phyloP scores from a whole-genome alignment of 2,797 vertebrate genomes.

The Tarsius wallacei region DNA sequence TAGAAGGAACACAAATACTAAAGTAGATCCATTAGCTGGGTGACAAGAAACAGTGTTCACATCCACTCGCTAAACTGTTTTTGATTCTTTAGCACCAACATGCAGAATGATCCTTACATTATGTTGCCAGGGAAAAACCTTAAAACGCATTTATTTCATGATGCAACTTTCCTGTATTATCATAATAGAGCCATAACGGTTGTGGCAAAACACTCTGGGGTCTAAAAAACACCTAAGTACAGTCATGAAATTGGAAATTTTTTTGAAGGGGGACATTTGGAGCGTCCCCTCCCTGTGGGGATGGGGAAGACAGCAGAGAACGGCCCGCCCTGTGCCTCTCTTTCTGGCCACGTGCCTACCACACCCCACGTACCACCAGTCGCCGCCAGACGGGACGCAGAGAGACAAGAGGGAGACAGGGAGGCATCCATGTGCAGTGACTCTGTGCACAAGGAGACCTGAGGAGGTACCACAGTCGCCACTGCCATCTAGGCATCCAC shows the following conservation, averaged over 20 bases:
- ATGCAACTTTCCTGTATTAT: constrained; percentile 88
- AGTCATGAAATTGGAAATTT: constrained; percentile 83
- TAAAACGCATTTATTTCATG: constrained; percentile 89
- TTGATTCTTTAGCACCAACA: constrained; percentile 90
- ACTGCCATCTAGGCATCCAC: background rate
- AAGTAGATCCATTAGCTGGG: constrained; percentile 89
- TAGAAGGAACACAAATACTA: constrained; percentile 89
- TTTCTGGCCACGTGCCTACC: accelerated
- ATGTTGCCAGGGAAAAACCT: constrained; percentile 88
- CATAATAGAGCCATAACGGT: constrained; percentile 89
- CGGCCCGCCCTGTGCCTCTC: accelerated
- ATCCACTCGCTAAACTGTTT: constrained; percentile 90
- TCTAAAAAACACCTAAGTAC: constrained; percentile 88
- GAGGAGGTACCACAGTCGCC: background rate
- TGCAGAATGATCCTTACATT: constrained; percentile 87
- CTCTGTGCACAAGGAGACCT: background rate
- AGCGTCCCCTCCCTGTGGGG: constrained; percentile 74
- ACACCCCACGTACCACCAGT: accelerated
- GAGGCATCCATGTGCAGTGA: accelerated
- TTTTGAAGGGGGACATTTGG: constrained; percentile 83
- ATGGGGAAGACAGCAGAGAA: constrained; percentile 36
- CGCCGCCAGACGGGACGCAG: background rate
- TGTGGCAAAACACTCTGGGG: constrained; percentile 85
- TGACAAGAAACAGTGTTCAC: constrained; percentile 89
- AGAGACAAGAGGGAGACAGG: background rate